Percentiles rank a stretch among this genome's conserved stretches.
phyloP scores from a whole-genome alignment of 2,113 vertebrate species.

The Tetraodon nigroviridis region DNA sequence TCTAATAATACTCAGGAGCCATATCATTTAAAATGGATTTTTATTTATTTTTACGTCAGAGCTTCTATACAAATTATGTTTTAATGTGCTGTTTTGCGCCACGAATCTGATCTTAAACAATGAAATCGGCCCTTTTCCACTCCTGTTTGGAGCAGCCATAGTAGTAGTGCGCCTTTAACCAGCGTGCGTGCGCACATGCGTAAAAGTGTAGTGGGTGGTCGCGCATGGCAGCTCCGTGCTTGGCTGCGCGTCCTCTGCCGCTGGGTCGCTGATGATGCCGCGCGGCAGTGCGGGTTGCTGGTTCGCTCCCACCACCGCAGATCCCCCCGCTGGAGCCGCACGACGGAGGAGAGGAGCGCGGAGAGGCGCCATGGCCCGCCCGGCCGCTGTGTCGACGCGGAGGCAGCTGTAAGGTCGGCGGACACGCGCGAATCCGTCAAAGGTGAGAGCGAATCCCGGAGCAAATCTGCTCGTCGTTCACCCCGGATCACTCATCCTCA shows the following conservation, averaged over 20 bases:
- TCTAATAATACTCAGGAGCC: too few species aligned
- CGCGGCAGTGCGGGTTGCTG: conserved; percentile 44
- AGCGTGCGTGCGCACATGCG: conserved; percentile 48
- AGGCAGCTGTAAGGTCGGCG: conserved; percentile 53
- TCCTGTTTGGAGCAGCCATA: conserved; percentile 13
- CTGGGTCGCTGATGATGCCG: conserved; percentile 58
- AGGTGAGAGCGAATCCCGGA: conserved; percentile 43
- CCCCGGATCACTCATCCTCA: conserved; percentile 50
- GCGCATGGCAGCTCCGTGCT: conserved; percentile 59
- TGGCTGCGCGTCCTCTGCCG: conserved; percentile 61
- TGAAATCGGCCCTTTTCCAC: not conserved
- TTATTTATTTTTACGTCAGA: too few species aligned
- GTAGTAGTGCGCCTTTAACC: conserved; percentile 45
- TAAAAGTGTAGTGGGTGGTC: conserved; percentile 50
- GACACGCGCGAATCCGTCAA: conserved; percentile 48
- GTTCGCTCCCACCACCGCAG: conserved; percentile 52
- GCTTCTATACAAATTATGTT: too few species aligned
- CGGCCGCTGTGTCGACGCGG: conserved; percentile 25
- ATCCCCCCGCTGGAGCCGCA: conserved; percentile 48
- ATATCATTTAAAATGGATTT: too few species aligned
- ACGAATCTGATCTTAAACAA: not conserved
- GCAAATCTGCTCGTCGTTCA: conserved; percentile 42
- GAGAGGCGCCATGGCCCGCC: conserved; percentile 44
- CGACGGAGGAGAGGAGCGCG: conserved; percentile 42
- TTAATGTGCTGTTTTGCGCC: not conserved